phyloP scores from a whole-genome alignment of 2,797 vertebrate species.

The Pseudocheirus occidentalis region DNA sequence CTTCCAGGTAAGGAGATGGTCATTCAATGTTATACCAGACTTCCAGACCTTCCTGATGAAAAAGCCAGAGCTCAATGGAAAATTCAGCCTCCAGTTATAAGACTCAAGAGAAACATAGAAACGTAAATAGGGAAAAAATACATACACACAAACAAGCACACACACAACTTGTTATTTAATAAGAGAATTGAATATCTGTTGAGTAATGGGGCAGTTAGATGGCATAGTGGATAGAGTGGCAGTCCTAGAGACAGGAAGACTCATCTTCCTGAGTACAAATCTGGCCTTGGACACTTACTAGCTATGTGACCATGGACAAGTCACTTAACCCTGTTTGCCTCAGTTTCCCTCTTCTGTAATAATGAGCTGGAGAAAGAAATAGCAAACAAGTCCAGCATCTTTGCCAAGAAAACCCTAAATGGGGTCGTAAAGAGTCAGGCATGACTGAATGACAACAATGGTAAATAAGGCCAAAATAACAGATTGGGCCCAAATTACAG shows the following conservation, averaged over 20 bases:
- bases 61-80: no score
- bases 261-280: background rate
- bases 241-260: background rate
- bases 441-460: background rate
- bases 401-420: background rate
- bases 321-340: background rate
- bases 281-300: background rate
- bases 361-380: background rate
- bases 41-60: no score
- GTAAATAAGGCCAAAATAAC: background rate
- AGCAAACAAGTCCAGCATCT: background rate
- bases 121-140: no score
- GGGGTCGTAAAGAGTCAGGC: background rate
- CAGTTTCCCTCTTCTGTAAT: background rate
- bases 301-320: background rate
- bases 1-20: no score
- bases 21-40: no score
- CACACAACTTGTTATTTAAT: no score
- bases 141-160: no score
- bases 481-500: background rate
- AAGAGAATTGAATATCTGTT: background rate
- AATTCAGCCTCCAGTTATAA: no score
- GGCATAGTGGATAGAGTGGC: background rate
- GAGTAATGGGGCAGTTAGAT: background rate
- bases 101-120: no score